Evolutionary conservation across 2,113 vertebrate genomes (phyloP), one percentile per base, ranked within the genome.

Genomic region (Trochalopteron elliotii): DNA sequence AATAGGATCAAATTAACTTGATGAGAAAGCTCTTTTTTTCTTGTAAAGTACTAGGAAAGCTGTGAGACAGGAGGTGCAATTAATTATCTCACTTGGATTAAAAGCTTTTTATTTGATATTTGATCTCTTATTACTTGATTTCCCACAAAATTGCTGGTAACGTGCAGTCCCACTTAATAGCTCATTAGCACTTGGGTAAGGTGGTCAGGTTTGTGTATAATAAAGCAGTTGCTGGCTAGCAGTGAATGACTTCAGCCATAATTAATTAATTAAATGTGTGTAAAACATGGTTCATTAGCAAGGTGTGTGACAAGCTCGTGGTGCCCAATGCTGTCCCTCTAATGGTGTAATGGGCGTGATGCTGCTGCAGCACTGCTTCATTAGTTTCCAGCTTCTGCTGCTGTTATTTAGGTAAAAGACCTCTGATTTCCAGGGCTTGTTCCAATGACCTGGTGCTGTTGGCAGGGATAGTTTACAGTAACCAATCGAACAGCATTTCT

Each of bases 261-360:
- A 96, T 97, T 94, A 97, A 96, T 97, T 95, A 97, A 97, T 97
- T 97, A 96, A 97, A 95, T 87, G 81, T 91, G 91, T 87, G 88
- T 97, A 96, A 97, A 97, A 88, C 96, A 96, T 27, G 95, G 88
- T 95, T 97, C 90, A 87, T 97, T 97, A 97, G 86, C 95, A 95
- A 95, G 78, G 93, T 93, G 94, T 96, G 93, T 95, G 90, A 95
- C 94, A 97, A 79, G 91, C 90, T 95, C 74, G 3, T 3, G 70
- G 87, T 74, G 92, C 74, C 80, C 85, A 78, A 2, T 53, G 63
- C 90, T 92, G 93, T 95, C 79, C 88, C 76, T 89, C 84, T 94
- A 94, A 97, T 94, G 3, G 20, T 84, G 76, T 97, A 93, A 96
- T 63, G 93, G 93, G 83, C 1, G 2, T 94, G 92, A 95, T 96